These are phyloP conservation scores for Chamaetylas fuelleborni DNA, from an alignment of 2,113 vertebrate species.

Conservation along the genomic window DNA sequence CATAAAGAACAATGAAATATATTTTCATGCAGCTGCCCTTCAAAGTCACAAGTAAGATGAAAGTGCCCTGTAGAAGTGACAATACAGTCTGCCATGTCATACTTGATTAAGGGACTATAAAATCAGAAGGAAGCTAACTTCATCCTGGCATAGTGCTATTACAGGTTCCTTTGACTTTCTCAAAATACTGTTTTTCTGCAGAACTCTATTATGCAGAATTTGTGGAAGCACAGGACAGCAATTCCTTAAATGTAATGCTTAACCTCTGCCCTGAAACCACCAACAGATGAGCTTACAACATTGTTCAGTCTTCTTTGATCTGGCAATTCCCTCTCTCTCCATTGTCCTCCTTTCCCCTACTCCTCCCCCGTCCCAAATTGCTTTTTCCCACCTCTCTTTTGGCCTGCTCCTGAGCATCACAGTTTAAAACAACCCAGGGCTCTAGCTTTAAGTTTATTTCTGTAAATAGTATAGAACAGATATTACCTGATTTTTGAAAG, in stretches of 20 bases:
- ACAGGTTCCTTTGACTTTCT: background rate
- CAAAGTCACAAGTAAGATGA: background rate
- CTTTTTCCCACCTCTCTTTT: background rate
- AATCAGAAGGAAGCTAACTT: background rate
- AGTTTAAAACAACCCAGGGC: slow-evolving; percentile 13
- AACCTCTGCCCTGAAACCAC: background rate
- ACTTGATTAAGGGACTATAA: background rate
- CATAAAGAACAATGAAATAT: background rate
- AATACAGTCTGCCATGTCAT: background rate
- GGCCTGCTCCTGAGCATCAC: background rate
- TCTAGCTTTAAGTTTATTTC: slow-evolving; percentile 4
- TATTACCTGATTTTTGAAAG: slow-evolving; percentile 97
- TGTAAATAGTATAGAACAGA: slow-evolving; percentile 27
- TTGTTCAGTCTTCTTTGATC: background rate
- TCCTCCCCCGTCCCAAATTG: background rate
- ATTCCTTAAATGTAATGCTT: background rate
- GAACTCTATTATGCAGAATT: background rate
- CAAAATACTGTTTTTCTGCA: background rate
- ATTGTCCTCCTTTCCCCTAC: background rate
- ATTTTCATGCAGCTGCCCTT: background rate
- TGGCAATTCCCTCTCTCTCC: background rate
- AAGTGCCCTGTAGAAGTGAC: background rate
- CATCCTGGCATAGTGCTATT: background rate
- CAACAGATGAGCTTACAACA: background rate
- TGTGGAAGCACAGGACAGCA: background rate